Evolutionary conservation across 2,113 vertebrate species (phyloP), one percentile per base, ranked within the genome.

Genomic region (Ovis canadensis): DNA sequence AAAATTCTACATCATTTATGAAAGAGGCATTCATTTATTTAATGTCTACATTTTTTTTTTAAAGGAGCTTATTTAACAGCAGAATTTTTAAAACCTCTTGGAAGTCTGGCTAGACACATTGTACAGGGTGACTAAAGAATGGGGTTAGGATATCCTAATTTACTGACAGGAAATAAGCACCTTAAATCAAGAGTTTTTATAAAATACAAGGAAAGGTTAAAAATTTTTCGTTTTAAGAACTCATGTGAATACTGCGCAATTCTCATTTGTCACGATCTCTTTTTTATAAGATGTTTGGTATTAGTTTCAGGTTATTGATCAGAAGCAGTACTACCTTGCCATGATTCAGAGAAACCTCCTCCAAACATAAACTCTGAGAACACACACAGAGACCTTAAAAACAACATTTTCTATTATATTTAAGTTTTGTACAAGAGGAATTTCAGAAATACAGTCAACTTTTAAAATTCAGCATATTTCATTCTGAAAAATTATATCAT

Each of bases 11-110:
- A 10, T 60, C 82, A 52, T 25, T 96, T 94, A 82, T 5, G 55
- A 74, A 97, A 59, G 64, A 84, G 5, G 54, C 14, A 19, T 95
- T 94, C 54, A 67, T 85, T 93, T 96, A 88, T 82, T 97, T 84
- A 81, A 95, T 86, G 67, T 31, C 23, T 82, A 21, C n/a, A 33
- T 43, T 33, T 54, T 81, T 81, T 89, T 87, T 87, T 85, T 21
- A 1, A 62, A 55, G 16, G 36, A 33, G 55, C 13, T 40, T 92
- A 36, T 57, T 80, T 77, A 85, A n/a, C 27, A 86, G 13, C 67
- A 60, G 84, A 60, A 94, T 92, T 82, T 91, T 62, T 84, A 97
- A 93, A 40, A 90, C 89, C 83, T 57, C 1, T 90, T 89, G 40
- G 7, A 83, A 86, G 17, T 7, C 43, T 84, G 16, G 8, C 9